A percentile compares a stretch with the other conserved stretches of the same genome.
Evolutionary conservation across 1,140 invertebrate species (phyloP).

Genomic region (Scaptodrosophila lebanonensis): DNA sequence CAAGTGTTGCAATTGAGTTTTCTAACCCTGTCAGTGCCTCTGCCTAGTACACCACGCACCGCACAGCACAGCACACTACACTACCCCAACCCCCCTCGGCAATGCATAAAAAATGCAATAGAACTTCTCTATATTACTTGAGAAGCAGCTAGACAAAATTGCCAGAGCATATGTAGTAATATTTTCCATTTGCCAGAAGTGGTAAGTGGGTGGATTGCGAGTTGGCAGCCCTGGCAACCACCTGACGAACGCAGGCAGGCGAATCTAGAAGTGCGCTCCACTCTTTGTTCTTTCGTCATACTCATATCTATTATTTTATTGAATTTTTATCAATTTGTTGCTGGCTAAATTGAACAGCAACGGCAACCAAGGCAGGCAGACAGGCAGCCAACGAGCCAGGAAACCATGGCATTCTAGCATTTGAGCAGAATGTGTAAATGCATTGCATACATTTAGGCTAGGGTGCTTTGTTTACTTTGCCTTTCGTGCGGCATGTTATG

Average conservation of each 20-base stretch:
- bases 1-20: constrained; percentile 6
- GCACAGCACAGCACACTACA: too few species aligned
- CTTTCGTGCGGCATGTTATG: neutral
- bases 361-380: too few species aligned
- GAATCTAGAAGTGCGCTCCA: neutral
- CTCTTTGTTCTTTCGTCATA: too few species aligned
- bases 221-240: neutral
- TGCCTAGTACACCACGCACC: neutral
- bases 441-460: constrained; percentile 4
- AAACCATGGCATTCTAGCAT: too few species aligned
- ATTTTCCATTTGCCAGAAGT: too few species aligned
- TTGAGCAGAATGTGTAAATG: too few species aligned
- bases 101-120: constrained; percentile 2
- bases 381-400: too few species aligned
- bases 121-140: too few species aligned
- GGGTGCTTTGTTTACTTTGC: neutral
- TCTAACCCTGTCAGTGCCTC: neutral
- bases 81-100: neutral
- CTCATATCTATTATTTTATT: constrained; percentile 1
- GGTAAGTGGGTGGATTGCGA: neutral
- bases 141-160: too few species aligned
- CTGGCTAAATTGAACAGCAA: neutral
- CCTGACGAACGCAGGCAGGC: too few species aligned
- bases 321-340: constrained; percentile 6
- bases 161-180: too few species aligned